phyloP scores from a whole-genome alignment of 2,888 invertebrate genomes.

The Acanthosepion lycidas region DNA sequence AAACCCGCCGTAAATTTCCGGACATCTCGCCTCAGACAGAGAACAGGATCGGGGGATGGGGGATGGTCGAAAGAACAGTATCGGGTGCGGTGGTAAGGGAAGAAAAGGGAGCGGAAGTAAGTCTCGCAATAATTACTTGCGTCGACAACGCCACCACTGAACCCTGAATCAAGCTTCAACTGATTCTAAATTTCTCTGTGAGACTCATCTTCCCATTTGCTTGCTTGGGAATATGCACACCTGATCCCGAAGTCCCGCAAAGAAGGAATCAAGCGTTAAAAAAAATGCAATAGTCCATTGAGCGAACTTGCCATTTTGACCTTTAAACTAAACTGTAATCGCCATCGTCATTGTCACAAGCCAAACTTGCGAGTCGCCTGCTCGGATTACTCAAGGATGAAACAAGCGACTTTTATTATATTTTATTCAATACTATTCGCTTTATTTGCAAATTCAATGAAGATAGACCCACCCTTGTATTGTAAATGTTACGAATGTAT shows the following conservation, averaged over 20 bases:
- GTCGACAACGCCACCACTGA: not conserved
- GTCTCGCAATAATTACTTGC: slow-evolving; percentile 17
- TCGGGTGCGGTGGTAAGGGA: not conserved
- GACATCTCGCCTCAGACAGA: not conserved
- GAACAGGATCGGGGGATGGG: not conserved
- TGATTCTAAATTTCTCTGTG: no score
- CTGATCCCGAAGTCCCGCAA: not conserved
- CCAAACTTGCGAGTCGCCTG: not conserved
- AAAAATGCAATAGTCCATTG: not conserved
- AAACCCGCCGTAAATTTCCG: not conserved
- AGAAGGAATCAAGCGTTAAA: not conserved
- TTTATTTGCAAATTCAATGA: not conserved
- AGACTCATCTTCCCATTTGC: not conserved
- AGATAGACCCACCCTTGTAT: not conserved
- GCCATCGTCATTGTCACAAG: not conserved
- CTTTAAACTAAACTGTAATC: not conserved
- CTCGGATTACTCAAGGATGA: not conserved
- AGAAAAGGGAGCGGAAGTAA: not conserved
- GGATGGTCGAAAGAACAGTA: no score
- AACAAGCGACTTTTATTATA: not conserved
- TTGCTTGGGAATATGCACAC: not conserved
- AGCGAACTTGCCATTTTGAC: not conserved
- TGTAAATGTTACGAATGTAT: not conserved
- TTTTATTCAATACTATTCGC: not conserved
- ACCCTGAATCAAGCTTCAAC: not conserved